Percentiles rank a stretch among this genome's conserved stretches.
Evolutionary conservation across 2,113 vertebrate genomes (phyloP).

Genomic region (Hipposideros armiger): DNA sequence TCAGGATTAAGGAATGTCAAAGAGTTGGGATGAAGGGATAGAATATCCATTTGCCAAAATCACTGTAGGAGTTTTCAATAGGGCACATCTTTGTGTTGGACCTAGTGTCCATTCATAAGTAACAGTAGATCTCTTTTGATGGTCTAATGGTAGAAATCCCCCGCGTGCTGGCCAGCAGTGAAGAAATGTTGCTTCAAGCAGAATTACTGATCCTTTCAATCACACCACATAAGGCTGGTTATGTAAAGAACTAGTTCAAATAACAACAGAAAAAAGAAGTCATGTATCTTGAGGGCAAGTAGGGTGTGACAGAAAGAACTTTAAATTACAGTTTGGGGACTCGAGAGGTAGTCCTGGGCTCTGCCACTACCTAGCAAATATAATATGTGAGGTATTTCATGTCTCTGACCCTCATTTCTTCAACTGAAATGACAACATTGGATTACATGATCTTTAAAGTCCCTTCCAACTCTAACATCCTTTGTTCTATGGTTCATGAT

Average conservation of each 20-base stretch:
- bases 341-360: neutral
- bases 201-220: conserved; percentile 8
- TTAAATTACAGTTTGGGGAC: neutral
- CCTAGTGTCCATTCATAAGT: conserved; percentile 68
- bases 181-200: conserved; percentile 51
- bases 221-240: neutral
- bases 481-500: neutral
- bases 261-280: neutral
- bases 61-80: conserved; percentile 65
- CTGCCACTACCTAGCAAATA: neutral
- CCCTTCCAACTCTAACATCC: neutral
- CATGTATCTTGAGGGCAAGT: neutral
- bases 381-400: neutral
- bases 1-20: conserved; percentile 60
- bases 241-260: neutral
- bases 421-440: neutral
- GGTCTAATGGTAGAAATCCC: conserved; percentile 70
- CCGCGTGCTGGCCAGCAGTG: conserved; percentile 53
- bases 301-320: neutral
- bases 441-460: neutral
- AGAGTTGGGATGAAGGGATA: conserved; percentile 34
- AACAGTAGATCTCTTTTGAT: conserved; percentile 68
- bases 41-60: conserved; percentile 50
- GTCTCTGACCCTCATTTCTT: neutral
- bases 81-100: conserved; percentile 61